phyloP scores from a whole-genome alignment of 2,888 invertebrate genomes.

The Ditylenchus weischeri region DNA sequence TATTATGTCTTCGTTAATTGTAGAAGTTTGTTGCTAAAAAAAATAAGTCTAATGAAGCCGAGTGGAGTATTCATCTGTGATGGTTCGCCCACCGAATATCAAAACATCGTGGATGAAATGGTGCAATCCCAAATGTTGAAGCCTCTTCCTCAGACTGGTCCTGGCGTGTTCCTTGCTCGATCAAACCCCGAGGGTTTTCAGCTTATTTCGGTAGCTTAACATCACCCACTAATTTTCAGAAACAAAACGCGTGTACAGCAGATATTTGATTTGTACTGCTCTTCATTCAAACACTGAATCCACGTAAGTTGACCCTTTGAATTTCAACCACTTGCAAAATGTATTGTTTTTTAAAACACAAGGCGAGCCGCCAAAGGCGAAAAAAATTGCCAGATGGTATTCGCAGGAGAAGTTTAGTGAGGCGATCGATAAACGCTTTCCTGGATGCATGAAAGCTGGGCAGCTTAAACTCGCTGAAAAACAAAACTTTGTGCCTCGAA shows the following conservation, averaged over 20 bases:
- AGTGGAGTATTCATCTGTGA: conserved; percentile 23
- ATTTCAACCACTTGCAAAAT: neutral
- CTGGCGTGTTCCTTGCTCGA: conserved; percentile 5
- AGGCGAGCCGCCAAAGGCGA: neutral
- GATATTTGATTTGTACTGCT: neutral
- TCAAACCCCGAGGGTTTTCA: conserved; percentile 9
- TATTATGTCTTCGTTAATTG: neutral
- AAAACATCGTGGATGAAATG: conserved; percentile 9
- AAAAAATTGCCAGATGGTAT: conserved; percentile 69
- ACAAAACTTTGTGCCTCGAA: too few relatives aligned
- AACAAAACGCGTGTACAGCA: neutral
- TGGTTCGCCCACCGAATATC: conserved; percentile 15
- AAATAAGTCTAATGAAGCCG: conserved; percentile 15
- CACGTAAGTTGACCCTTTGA: neutral
- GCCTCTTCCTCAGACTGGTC: neutral
- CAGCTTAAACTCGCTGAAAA: too few relatives aligned
- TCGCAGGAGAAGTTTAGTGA: conserved; percentile 76
- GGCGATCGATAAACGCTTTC: conserved; percentile 77
- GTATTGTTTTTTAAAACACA: too few relatives aligned
- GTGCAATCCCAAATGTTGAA: neutral
- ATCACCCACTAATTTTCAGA: neutral
- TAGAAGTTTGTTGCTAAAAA: conserved; percentile 23
- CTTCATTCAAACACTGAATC: neutral
- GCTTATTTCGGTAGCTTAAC: neutral
- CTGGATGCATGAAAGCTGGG: conserved; percentile 65